Evolutionary conservation across 2,888 invertebrate species (phyloP).

Genomic region (Ennomos fuscantarius): DNA sequence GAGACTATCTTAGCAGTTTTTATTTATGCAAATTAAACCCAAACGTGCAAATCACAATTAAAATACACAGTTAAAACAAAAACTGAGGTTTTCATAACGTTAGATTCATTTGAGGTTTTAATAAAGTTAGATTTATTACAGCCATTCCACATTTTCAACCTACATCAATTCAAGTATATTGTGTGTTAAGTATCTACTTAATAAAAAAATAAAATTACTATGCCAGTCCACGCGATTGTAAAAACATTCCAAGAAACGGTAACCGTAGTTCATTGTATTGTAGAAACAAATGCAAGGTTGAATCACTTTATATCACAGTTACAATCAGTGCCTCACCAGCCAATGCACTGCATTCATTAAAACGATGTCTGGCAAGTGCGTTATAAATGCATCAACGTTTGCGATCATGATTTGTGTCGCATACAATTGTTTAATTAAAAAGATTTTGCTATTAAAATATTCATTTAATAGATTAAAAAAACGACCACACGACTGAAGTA

Average conservation of each 20-base stretch:
- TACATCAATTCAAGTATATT: background rate
- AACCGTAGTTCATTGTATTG: constrained; percentile 35
- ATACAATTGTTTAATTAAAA: no score
- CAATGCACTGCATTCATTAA: constrained; percentile 13
- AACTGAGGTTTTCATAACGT: no score
- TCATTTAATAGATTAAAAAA: no score
- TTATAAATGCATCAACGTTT: background rate
- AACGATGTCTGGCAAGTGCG: constrained; percentile 15
- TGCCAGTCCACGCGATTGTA: constrained; percentile 11
- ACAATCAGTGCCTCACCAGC: constrained; percentile 1
- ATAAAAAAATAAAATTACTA: constrained; percentile 4
- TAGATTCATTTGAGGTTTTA: no score
- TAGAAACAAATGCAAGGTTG: constrained; percentile 37
- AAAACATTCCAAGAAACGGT: constrained; percentile 34
- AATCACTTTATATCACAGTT: constrained; percentile 32
- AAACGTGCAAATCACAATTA: no score
- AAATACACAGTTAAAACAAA: no score
- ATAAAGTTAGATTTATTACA: no score
- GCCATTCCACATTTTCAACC: background rate
- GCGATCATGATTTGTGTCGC: no score
- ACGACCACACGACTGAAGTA: no score
- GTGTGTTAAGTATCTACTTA: background rate
- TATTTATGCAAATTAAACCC: no score
- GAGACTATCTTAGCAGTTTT: no score
- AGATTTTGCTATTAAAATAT: no score